These are phyloP conservation scores for Labrus mixtus DNA, from an alignment of 2,113 vertebrate species.

Conservation along the genomic window DNA sequence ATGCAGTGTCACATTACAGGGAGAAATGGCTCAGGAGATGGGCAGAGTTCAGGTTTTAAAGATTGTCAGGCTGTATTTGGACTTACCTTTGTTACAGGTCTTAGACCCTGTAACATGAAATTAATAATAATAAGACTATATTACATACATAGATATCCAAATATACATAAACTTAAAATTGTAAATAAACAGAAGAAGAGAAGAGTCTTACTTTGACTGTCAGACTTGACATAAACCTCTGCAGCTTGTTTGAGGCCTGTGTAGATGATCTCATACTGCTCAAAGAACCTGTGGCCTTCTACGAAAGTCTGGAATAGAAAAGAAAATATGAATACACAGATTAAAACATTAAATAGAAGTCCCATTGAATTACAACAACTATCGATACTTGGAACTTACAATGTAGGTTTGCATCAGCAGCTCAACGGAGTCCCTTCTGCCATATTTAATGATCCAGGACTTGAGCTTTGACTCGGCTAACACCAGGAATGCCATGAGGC, in stretches of 20 bases:
- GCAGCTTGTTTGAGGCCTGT: conserved; percentile 91
- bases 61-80: conserved; percentile 53
- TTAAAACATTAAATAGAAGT: neutral
- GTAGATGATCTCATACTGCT: conserved; percentile 94
- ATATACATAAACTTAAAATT: neutral
- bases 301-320: conserved; percentile 87
- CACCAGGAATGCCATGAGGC: conserved; percentile 93
- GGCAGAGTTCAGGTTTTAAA: conserved; percentile 36
- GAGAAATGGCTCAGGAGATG: conserved; percentile 38
- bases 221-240: conserved; percentile 93
- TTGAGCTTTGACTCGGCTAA: conserved; percentile 97
- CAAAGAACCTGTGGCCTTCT: conserved; percentile 96
- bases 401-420: conserved; percentile 93
- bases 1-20: conserved; percentile 25
- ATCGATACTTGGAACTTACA: conserved; percentile 80
- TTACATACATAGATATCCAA: neutral
- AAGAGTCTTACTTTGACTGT: conserved; percentile 89
- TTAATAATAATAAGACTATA: conserved; percentile 63
- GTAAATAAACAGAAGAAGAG: conserved; percentile 16
- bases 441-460: conserved; percentile 99
- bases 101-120: conserved; percentile 82
- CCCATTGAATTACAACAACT: neutral
- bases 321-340: neutral
- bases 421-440: conserved; percentile 94
- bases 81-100: conserved; percentile 82